Evolutionary conservation across 2,113 vertebrate genomes (phyloP), one percentile per base, ranked within the genome.

Genomic region (Lathamus discolor): DNA sequence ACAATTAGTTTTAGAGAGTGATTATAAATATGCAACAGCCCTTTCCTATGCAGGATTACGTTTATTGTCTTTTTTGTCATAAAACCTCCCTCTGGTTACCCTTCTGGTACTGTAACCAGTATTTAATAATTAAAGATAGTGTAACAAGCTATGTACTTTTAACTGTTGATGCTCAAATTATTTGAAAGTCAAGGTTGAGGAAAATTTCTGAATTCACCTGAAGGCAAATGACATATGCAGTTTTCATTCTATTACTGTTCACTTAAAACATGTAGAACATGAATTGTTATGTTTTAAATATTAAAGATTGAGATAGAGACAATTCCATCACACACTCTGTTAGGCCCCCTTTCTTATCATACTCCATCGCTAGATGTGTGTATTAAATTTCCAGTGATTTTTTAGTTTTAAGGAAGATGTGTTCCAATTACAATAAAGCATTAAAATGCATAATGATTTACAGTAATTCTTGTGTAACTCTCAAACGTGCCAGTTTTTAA

Each of bases 401-500:
- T 80, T 67, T 19, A 43, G 2, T 67, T 93, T 72, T 33, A 70
- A 90, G 49, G 66, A 81, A 90, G 44, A 52, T 49, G 10, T 78
- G 9, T 75, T 82, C 18, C 18, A 85, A 17, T 33, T 63, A 57
- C 19, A 61, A 2, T 12, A 82, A 84, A 92, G 5, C 6, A 88
- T 52, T 62, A 28, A 49, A 62, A 46, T 19, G 14, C 4, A 13
- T 48, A 41, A 72, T 10, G 59, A 43, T 91, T 63, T 83, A n/a
- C n/a, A 48, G 51, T 10, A 66, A 62, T 37, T 69, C 3, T 51
- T 6, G 4, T 24, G 1, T 15, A 69, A 77, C 69, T 66, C 1
- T 55, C 61, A 8, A 77, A 87, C 3, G 2, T 46, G 70, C 1
- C 0, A 19, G 35, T 37, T 39, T 37, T 17, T 2, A 2, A 9